Conservation (phyloP, 1,140 invertebrate genomes). For the Leptinotarsa lineolata region DNA sequence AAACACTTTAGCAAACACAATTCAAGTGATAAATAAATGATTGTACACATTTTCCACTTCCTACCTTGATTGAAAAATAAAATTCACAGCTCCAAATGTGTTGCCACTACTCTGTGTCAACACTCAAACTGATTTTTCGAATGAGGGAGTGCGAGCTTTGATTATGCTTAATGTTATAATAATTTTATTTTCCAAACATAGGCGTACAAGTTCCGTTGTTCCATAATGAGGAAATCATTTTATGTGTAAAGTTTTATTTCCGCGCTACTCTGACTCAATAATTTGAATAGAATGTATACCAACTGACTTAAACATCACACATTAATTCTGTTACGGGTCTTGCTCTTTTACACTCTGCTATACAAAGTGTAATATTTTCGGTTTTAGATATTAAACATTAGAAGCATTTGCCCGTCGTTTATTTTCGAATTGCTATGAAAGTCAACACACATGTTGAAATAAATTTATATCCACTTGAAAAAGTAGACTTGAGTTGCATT, state of each 20-base stretch:
- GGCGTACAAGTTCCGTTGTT: constrained; percentile 14
- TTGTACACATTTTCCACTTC: not conserved
- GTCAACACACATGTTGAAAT: too few species aligned
- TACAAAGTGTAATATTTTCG: too few species aligned
- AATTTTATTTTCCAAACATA: constrained; percentile 23
- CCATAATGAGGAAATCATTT: constrained; percentile 11
- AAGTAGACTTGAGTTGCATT: too few species aligned
- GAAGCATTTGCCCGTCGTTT: too few species aligned
- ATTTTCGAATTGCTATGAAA: too few species aligned
- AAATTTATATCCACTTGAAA: too few species aligned
- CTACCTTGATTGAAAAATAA: constrained; percentile 9
- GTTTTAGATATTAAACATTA: too few species aligned
- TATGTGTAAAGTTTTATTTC: not conserved
- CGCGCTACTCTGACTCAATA: too few species aligned
- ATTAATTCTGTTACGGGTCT: too few species aligned
- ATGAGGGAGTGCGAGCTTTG: constrained; percentile 27
- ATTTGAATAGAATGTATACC: too few species aligned
- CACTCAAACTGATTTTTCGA: constrained; percentile 9
- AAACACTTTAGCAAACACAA: not conserved
- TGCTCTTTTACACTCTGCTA: too few species aligned
- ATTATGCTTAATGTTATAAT: constrained; percentile 19
- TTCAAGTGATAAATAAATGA: constrained; percentile 15
- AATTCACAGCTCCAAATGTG: constrained; percentile 1
- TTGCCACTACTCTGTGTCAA: not conserved
- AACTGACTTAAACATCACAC: too few species aligned